Conservation (phyloP, 2,888 invertebrate genomes). For the Apodemia hepburni region DNA sequence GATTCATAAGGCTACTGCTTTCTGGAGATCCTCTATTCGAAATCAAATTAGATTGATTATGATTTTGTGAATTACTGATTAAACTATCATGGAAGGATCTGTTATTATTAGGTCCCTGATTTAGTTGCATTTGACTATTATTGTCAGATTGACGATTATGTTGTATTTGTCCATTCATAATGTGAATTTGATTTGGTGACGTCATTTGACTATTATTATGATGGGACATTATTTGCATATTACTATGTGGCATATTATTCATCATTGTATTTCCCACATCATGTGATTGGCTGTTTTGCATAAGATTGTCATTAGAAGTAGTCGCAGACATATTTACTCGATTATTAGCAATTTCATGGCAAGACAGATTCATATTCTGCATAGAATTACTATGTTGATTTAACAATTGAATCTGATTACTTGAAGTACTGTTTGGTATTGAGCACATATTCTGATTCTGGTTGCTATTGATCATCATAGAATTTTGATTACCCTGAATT, state of each 20-base stretch:
- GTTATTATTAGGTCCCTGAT: constrained; percentile 45
- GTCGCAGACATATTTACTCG: constrained; percentile 55
- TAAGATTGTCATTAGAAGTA: constrained; percentile 51
- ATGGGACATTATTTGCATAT: constrained; percentile 55
- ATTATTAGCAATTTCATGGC: constrained; percentile 62
- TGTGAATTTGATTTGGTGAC: constrained; percentile 67
- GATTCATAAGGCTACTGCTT: constrained; percentile 57
- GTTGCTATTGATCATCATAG: constrained; percentile 52
- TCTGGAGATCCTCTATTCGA: constrained; percentile 63
- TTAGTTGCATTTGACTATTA: constrained; percentile 59
- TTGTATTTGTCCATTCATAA: constrained; percentile 73
- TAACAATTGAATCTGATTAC: constrained; percentile 63
- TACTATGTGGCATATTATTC: constrained; percentile 58
- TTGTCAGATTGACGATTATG: constrained; percentile 61
- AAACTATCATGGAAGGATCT: constrained; percentile 66
- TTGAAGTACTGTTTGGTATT: constrained; percentile 53
- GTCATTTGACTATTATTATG: constrained; percentile 33
- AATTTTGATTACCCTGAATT: constrained; percentile 59
- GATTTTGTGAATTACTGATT: constrained; percentile 52
- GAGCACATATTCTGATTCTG: constrained; percentile 66
- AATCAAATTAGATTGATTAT: constrained; percentile 55
- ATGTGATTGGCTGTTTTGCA: constrained; percentile 55
- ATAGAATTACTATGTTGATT: constrained; percentile 64
- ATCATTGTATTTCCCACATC: constrained; percentile 47
- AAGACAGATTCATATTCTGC: constrained; percentile 65